These are phyloP conservation scores for Sebastes reedi DNA, from an alignment of 2,797 vertebrate species.

Conservation along the genomic window DNA sequence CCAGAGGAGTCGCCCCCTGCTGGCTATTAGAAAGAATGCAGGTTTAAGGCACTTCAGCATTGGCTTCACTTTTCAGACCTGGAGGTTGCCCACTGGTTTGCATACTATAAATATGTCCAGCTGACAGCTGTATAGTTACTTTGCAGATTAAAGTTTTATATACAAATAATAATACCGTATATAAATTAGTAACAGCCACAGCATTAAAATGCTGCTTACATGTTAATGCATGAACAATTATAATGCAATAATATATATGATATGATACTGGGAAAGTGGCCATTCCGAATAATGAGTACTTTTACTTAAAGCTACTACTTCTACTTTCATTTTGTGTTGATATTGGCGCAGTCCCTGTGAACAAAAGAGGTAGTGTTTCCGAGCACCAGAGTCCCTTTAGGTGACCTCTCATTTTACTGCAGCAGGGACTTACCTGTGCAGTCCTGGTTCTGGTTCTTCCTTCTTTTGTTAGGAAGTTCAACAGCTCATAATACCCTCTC, in stretches of 20 bases:
- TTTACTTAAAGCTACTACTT: background rate
- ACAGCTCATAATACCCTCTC: too few relatives aligned
- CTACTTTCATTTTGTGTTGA: background rate
- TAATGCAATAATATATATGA: background rate
- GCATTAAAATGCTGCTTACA: background rate
- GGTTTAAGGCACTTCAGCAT: too few relatives aligned
- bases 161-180: background rate
- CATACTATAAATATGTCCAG: background rate
- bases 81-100: background rate
- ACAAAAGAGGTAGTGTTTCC: too few relatives aligned
- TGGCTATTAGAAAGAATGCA: too few relatives aligned
- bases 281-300: background rate
- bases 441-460: too few relatives aligned
- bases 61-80: too few relatives aligned
- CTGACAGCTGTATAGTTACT: background rate
- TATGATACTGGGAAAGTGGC: background rate
- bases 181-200: background rate
- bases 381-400: too few relatives aligned
- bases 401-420: too few relatives aligned
- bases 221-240: background rate
- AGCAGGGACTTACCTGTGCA: too few relatives aligned
- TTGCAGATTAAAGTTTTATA: background rate
- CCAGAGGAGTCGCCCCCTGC: too few relatives aligned
- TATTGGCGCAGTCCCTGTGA: background rate
- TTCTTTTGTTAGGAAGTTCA: too few relatives aligned